Evolutionary conservation across 1,140 invertebrate genomes (phyloP).

Genomic region (Bombus cullumanus): DNA sequence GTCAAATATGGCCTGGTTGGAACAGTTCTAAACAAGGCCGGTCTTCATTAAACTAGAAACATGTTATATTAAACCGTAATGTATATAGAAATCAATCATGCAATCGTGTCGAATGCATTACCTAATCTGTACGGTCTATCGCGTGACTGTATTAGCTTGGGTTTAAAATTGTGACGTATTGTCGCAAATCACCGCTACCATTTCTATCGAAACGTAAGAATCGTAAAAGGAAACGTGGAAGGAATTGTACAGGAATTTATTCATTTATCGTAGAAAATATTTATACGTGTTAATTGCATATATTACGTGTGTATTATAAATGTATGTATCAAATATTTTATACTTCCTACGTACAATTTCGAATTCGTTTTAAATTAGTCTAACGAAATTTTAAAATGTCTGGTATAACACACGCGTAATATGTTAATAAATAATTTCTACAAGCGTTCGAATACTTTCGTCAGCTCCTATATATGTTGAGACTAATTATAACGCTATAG

Average conservation of each 20-base stretch:
- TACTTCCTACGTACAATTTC: no score
- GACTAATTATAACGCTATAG: neutral
- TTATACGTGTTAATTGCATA: no score
- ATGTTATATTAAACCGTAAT: conserved; percentile 30
- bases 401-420: neutral
- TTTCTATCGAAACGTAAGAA: neutral
- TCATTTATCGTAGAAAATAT: no score
- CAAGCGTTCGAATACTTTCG: neutral
- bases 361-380: no score
- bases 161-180: neutral
- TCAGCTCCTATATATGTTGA: neutral
- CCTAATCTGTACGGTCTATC: neutral
- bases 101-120: neutral
- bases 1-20: neutral
- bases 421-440: neutral
- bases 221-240: no score
- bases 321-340: no score
- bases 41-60: conserved; percentile 23
- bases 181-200: neutral
- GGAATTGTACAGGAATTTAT: no score
- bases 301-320: no score
- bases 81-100: conserved; percentile 37
- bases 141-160: no score
- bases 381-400: neutral
- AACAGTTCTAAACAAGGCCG: neutral